A percentile compares a stretch with the other conserved stretches of the same genome.
These are phyloP conservation scores for Umimayanthus chanpuru DNA, from an alignment of 92 coral and sea anemone genomes.

Conservation along the genomic window DNA sequence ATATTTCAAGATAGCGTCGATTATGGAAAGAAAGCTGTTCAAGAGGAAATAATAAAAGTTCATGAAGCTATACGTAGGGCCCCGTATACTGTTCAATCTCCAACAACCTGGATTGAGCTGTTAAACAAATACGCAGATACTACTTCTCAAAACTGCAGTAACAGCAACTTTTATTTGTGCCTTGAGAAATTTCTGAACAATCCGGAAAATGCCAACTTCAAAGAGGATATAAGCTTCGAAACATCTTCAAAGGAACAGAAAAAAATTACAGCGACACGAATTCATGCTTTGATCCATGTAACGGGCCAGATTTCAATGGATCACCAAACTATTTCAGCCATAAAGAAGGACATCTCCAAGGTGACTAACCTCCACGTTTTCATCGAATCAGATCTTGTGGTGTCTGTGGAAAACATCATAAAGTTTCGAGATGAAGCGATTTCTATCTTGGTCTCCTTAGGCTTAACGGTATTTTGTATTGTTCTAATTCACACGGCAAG, in stretches of 20 bases:
- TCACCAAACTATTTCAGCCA: constrained; percentile 24
- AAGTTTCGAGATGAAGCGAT: constrained; percentile 28
- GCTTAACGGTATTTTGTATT: constrained; percentile 33
- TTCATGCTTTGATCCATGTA: constrained; percentile 17
- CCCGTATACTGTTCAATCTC: constrained; percentile 23
- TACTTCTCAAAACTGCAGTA: constrained; percentile 19
- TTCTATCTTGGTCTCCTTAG: constrained; percentile 27
- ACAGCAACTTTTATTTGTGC: constrained; percentile 11
- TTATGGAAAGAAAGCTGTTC: constrained; percentile 32
- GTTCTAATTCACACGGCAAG: constrained; percentile 43
- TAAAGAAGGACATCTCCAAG: constrained; percentile 25
- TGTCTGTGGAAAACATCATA: constrained; percentile 40
- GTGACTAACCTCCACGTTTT: background rate
- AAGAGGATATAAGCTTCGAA: constrained; percentile 25
- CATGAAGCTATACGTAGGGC: constrained; percentile 36
- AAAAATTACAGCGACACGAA: constrained; percentile 27
- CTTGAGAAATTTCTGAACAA: constrained; percentile 22
- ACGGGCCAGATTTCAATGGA: background rate
- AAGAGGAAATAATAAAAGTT: constrained; percentile 23
- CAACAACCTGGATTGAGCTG: constrained; percentile 32
- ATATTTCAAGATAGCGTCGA: constrained; percentile 32
- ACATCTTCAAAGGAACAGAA: constrained; percentile 11
- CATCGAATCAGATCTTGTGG: constrained; percentile 23
- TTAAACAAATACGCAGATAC: constrained; percentile 28
- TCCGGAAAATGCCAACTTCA: constrained; percentile 7